These are phyloP conservation scores for Hesperophylax magnus DNA, from an alignment of 1,140 invertebrate species.

Conservation along the genomic window DNA sequence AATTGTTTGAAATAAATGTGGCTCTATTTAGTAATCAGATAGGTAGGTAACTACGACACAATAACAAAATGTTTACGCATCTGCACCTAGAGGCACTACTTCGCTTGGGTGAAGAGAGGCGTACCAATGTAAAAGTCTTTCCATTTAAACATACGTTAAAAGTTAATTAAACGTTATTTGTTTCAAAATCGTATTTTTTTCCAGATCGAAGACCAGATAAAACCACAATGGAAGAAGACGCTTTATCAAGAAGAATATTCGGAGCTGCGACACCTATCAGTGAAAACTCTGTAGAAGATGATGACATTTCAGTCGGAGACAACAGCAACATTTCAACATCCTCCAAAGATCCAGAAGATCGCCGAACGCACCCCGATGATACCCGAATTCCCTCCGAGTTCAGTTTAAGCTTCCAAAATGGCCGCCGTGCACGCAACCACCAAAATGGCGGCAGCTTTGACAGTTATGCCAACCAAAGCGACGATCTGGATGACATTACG, in stretches of 20 bases:
- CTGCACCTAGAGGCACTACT: too few species aligned
- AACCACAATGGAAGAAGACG: constrained; percentile 15
- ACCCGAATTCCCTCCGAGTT: background rate
- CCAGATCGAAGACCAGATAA: background rate
- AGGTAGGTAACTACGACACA: too few species aligned
- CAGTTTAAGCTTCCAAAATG: constrained; percentile 23
- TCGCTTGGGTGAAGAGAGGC: too few species aligned
- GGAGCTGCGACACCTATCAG: constrained; percentile 39
- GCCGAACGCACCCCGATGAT: constrained; percentile 18
- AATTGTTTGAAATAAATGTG: too few species aligned
- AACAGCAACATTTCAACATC: constrained; percentile 46
- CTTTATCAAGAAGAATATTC: background rate
- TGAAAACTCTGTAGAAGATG: constrained; percentile 35
- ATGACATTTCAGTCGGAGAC: constrained; percentile 55
- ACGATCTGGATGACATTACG: constrained; percentile 41
- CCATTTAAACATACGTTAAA: too few species aligned
- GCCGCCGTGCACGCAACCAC: background rate
- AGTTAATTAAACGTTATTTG: too few species aligned
- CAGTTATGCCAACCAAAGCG: constrained; percentile 25
- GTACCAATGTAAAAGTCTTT: too few species aligned
- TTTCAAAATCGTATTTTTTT: background rate
- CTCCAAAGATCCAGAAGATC: constrained; percentile 15
- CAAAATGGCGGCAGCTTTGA: constrained; percentile 38
- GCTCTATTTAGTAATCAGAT: too few species aligned
- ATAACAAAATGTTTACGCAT: too few species aligned